Percentiles rank a stretch among this genome's conserved stretches.
These are phyloP conservation scores for Mus spicilegus DNA, from an alignment of 2,113 vertebrate species.

Conservation along the genomic window DNA sequence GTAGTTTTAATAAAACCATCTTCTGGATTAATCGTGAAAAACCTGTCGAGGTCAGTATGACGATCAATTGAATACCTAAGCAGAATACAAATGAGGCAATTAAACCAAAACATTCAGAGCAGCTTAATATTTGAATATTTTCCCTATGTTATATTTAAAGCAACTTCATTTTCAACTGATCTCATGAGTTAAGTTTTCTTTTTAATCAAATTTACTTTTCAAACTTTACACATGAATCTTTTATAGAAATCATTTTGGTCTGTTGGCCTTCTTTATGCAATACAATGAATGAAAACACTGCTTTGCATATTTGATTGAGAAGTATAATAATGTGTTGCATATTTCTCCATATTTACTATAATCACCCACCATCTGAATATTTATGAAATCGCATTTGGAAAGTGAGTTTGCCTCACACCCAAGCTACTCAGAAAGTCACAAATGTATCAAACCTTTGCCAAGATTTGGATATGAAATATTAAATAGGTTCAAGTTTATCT, in stretches of 20 bases:
- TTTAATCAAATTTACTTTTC: constrained; percentile 79
- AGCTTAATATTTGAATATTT: constrained; percentile 74
- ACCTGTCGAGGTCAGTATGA: constrained; percentile 96
- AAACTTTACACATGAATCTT: constrained; percentile 69
- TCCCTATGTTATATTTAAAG: constrained; percentile 65
- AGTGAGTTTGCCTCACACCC: constrained; percentile 45
- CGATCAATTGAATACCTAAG: constrained; percentile 96
- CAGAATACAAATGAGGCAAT: constrained; percentile 82
- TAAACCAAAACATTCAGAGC: constrained; percentile 72
- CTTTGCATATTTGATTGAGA: constrained; percentile 81
- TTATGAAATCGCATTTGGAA: constrained; percentile 73
- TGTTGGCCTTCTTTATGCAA: constrained; percentile 65
- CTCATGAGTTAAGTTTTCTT: constrained; percentile 63
- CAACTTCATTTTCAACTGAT: constrained; percentile 58
- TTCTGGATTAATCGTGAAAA: constrained; percentile 93
- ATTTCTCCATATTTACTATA: constrained; percentile 79
- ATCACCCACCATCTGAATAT: constrained; percentile 70
- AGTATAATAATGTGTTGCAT: constrained; percentile 68
- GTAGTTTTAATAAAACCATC: constrained; percentile 96
- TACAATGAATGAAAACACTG: constrained; percentile 77
- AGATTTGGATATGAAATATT: constrained; percentile 69
- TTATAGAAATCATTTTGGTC: constrained; percentile 73
- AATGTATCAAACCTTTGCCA: constrained; percentile 55
- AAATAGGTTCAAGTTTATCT: constrained; percentile 60
- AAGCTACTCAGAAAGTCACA: constrained; percentile 72